These are phyloP conservation scores for Cerastis leucographa DNA, from an alignment of 2,888 invertebrate species.

Conservation along the genomic window DNA sequence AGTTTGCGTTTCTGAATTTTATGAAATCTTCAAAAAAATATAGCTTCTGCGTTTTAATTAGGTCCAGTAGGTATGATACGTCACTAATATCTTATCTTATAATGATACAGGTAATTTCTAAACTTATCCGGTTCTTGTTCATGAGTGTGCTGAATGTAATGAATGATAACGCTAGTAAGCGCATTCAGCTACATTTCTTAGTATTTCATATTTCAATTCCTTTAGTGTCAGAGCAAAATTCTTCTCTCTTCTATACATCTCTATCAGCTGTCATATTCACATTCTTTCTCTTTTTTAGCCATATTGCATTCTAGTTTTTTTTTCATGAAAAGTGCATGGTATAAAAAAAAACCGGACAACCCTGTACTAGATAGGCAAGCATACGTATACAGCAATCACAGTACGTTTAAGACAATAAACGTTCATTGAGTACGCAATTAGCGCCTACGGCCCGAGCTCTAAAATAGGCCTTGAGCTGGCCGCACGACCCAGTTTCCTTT, in stretches of 20 bases:
- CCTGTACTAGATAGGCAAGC: conserved; percentile 53
- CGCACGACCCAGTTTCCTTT: conserved; percentile 67
- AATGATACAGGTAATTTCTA: conserved; percentile 15
- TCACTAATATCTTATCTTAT: conserved; percentile 21
- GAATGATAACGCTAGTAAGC: conserved; percentile 4
- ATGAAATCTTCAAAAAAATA: conserved; percentile 8
- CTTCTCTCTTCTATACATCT: background rate
- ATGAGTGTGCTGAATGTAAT: conserved; percentile 4
- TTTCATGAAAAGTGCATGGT: too few species aligned
- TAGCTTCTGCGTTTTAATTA: background rate
- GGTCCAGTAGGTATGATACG: background rate
- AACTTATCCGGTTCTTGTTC: conserved; percentile 19
- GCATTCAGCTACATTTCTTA: background rate
- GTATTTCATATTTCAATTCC: background rate
- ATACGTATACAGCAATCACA: conserved; percentile 64
- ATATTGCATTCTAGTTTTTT: background rate
- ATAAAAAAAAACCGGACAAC: too few species aligned
- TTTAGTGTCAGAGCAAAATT: background rate
- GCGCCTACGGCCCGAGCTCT: conserved; percentile 70
- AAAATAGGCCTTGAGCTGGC: conserved; percentile 66
- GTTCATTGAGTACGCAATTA: conserved; percentile 81
- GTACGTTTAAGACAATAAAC: conserved; percentile 77
- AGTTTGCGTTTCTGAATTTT: background rate
- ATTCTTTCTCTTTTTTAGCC: background rate
- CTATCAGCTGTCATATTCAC: background rate